Percentiles rank a stretch among this genome's conserved stretches.
phyloP scores from a whole-genome alignment of 2,888 invertebrate genomes.

The Branchellion lobata region DNA sequence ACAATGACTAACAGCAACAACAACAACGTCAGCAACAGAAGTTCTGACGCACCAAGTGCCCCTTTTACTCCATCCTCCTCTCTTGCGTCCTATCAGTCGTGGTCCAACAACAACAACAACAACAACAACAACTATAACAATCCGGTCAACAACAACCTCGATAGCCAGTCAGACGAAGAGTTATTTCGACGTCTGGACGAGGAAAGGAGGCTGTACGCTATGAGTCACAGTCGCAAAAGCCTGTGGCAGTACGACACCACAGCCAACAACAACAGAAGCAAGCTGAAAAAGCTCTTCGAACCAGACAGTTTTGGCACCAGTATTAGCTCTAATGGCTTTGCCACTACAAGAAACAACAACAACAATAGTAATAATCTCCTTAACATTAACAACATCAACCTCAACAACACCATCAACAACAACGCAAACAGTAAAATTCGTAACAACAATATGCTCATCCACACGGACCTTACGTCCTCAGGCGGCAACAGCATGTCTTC shows the following conservation, averaged over 20 bases:
- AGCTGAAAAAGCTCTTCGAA: not conserved
- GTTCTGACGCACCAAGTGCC: not conserved
- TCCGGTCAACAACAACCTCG: too few species aligned
- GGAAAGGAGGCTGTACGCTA: slow-evolving; percentile 26
- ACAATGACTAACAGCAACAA: too few species aligned
- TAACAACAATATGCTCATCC: not conserved
- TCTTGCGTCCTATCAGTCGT: not conserved
- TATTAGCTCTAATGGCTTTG: not conserved
- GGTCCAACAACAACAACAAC: too few species aligned
- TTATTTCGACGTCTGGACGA: slow-evolving; percentile 30
- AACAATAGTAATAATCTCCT: not conserved
- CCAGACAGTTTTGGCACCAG: not conserved
- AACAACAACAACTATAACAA: too few species aligned
- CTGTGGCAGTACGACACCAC: slow-evolving; percentile 1
- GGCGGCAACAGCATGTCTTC: not conserved
- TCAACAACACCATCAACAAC: not conserved
- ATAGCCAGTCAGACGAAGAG: not conserved
- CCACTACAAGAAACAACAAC: not conserved
- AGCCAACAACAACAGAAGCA: not conserved
- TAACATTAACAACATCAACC: not conserved
- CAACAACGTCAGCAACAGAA: not conserved
- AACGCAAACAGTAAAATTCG: not conserved
- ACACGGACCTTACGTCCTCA: not conserved
- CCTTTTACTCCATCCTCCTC: not conserved
- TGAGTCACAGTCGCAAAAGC: slow-evolving; percentile 18